A percentile compares a stretch with the other conserved stretches of the same genome.
phyloP scores from a whole-genome alignment of 1,140 invertebrate genomes.

The Stegodyphus dumicola region DNA sequence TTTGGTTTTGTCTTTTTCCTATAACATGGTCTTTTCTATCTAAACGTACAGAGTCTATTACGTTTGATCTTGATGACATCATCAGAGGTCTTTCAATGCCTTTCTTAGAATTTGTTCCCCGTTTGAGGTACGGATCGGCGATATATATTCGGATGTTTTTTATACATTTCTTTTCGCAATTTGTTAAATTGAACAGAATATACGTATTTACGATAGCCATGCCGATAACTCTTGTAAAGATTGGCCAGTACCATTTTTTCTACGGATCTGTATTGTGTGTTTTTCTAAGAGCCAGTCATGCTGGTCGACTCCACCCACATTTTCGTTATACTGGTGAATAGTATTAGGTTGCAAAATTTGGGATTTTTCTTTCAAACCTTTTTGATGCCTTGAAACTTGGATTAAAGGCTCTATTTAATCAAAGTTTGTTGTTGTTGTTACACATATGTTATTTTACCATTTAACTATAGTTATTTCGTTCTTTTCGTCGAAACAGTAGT shows the following conservation, averaged over 20 bases:
- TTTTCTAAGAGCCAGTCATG: slow-evolving; percentile 34
- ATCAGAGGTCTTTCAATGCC: slow-evolving; percentile 5
- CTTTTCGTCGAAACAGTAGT: background rate
- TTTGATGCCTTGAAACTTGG: too few relatives aligned
- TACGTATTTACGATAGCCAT: slow-evolving; percentile 26
- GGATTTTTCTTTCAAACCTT: too few relatives aligned
- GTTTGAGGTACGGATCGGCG: background rate
- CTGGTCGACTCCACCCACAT: slow-evolving; percentile 21
- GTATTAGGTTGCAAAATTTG: background rate
- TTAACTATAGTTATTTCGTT: too few relatives aligned
- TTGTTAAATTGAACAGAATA: background rate
- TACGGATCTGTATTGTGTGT: slow-evolving; percentile 18
- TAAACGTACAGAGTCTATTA: slow-evolving; percentile 12
- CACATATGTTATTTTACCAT: too few relatives aligned
- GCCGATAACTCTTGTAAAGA: slow-evolving; percentile 20
- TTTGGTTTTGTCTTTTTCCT: slow-evolving; percentile 14
- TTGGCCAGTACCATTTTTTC: slow-evolving; percentile 19
- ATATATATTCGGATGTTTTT: background rate
- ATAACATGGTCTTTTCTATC: slow-evolving; percentile 1
- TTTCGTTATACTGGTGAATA: slow-evolving; percentile 18
- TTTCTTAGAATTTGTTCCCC: slow-evolving; percentile 13
- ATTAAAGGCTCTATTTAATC: too few relatives aligned
- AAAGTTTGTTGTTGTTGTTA: too few relatives aligned
- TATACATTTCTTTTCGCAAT: too few relatives aligned
- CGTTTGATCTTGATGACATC: slow-evolving; percentile 5